These are phyloP conservation scores for Leptinotarsa rubiginosa DNA, from an alignment of 2,888 invertebrate genomes.

Conservation along the genomic window DNA sequence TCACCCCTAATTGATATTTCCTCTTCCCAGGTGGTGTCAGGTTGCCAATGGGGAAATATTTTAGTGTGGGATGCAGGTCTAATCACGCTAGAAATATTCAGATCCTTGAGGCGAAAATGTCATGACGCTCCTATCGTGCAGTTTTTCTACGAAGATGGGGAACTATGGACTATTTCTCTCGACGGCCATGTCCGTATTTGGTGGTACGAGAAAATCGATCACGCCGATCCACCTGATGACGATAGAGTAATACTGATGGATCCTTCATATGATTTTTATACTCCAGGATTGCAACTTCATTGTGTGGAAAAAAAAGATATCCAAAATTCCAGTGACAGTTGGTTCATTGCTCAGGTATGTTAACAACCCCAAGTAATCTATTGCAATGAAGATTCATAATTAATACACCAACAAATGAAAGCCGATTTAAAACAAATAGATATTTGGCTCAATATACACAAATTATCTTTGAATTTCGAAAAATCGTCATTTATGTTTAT, in stretches of 20 bases:
- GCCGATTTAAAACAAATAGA: too few species aligned
- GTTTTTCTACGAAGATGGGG: constrained; percentile 65
- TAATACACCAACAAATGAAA: too few species aligned
- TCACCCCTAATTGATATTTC: not conserved
- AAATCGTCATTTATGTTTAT: too few species aligned
- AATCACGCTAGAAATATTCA: constrained; percentile 85
- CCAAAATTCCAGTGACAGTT: constrained; percentile 58
- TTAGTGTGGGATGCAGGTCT: constrained; percentile 91
- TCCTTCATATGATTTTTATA: constrained; percentile 85
- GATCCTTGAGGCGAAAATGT: constrained; percentile 78
- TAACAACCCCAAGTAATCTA: too few species aligned
- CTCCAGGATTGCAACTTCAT: constrained; percentile 66
- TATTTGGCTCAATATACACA: too few species aligned
- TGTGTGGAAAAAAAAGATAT: constrained; percentile 68
- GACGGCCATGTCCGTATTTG: constrained; percentile 86
- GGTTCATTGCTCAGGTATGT: constrained; percentile 83
- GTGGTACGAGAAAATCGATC: constrained; percentile 93
- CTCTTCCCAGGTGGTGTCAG: constrained; percentile 77
- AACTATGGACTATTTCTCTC: constrained; percentile 69
- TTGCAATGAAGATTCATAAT: too few species aligned
- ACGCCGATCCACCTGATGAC: constrained; percentile 85
- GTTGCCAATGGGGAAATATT: constrained; percentile 92
- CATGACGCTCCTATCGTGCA: constrained; percentile 82
- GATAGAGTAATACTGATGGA: constrained; percentile 84
- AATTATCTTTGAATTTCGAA: too few species aligned